phyloP scores from a whole-genome alignment of 2,888 invertebrate species.

The Mactromeris polynyma region DNA sequence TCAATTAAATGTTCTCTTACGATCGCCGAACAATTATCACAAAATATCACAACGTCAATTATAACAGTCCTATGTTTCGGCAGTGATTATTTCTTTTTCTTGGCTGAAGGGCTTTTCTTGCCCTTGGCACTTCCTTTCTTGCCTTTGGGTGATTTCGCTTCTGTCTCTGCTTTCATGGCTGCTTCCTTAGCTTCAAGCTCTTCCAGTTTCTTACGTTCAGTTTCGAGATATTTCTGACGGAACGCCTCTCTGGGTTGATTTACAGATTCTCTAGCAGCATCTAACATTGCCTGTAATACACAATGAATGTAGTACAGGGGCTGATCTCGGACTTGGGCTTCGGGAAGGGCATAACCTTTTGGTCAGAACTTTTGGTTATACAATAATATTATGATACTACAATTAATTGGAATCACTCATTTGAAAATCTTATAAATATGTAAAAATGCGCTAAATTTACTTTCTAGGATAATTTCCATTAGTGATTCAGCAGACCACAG shows the following conservation, averaged over 20 bases:
- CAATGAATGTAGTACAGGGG: constrained; percentile 23
- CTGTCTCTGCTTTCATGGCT: constrained; percentile 82
- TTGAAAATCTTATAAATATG: too few relatives aligned
- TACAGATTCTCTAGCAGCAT: constrained; percentile 81
- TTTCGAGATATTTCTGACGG: constrained; percentile 85
- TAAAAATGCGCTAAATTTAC: too few relatives aligned
- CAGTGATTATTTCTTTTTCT: constrained; percentile 87
- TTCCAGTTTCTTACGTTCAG: constrained; percentile 83
- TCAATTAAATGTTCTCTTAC: background rate
- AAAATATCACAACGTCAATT: background rate
- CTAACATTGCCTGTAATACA: constrained; percentile 81
- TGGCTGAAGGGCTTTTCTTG: constrained; percentile 82
- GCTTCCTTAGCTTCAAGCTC: constrained; percentile 85
- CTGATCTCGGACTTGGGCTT: too few relatives aligned
- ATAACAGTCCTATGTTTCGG: background rate
- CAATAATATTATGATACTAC: too few relatives aligned
- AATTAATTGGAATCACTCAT: too few relatives aligned
- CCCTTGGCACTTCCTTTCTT: constrained; percentile 82
- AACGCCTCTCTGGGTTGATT: constrained; percentile 85
- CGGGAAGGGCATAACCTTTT: too few relatives aligned
- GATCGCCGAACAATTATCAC: background rate
- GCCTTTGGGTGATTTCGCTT: constrained; percentile 84
- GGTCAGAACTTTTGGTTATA: too few relatives aligned
- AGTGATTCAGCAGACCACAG: too few relatives aligned
- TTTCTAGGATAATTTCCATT: too few relatives aligned